Evolutionary conservation across 2,113 vertebrate species (phyloP), one percentile per base, ranked within the genome.

Genomic region (Tricholaema leucomelas): DNA sequence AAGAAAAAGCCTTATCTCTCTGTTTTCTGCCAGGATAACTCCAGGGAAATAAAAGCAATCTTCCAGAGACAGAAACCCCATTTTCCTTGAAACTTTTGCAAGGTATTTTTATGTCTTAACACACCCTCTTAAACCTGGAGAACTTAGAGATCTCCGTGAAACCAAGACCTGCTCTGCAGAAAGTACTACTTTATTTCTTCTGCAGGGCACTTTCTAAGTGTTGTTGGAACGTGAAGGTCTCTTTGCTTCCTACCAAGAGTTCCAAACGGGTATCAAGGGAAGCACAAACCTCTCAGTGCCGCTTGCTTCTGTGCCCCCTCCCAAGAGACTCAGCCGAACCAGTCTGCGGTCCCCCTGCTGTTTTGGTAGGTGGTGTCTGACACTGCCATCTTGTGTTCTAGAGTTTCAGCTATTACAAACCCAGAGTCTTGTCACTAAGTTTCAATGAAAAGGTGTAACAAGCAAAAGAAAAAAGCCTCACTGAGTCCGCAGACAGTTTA

Each of bases 371-470:
- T 6, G 46, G 71, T 9, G 87, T 64, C 64, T 91, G 95, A 94
- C 88, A 77, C 89, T 93, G 92, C 95, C 91, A 92, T 87, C 95
- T 92, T 70, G 88, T 89, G 91, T 92, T 52, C 91, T 31, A 33
- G 48, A 42, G 10, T 13, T 38, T 54, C 87, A 82, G 46, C 12
- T 46, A 66, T 72, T 63, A 80, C 14, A 5, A 38, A 81, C 15
- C 4, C 15, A 31, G 30, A 70, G 61, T 15, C 18, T 24, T 14
- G 52, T 46, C 74, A 27, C 35, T 2, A 28, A 25, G 6, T 81
- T 76, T n/a, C 44, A 67, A 21, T 2, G 28, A 40, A 46, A 80
- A 83, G 13, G 31, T 40, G 25, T 5, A 18, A 28, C 4, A 46
- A 61, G 15, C 7, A 30, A 86, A 38, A 54, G 10, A 27, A 78